A percentile compares a stretch with the other conserved stretches of the same genome.
Evolutionary conservation across 2,113 vertebrate genomes (phyloP).

Genomic region (Heliornis fulica): DNA sequence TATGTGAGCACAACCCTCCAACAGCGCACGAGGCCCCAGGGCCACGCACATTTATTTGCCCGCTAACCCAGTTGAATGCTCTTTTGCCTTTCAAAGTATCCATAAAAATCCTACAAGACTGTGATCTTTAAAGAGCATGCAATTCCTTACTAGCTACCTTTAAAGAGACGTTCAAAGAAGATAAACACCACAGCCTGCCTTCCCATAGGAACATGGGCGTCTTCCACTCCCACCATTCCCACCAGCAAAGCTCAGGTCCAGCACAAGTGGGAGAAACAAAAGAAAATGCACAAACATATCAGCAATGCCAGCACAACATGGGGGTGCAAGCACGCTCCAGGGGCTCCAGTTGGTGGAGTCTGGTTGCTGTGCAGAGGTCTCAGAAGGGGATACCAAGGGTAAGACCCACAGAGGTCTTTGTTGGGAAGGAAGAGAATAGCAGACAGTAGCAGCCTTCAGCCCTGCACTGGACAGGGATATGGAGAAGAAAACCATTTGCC

Average conservation of each 20-base stretch:
- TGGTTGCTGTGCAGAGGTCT: fast-evolving
- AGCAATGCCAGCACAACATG: not conserved
- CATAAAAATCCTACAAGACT: not conserved
- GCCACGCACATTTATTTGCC: not conserved
- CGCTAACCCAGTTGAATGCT: not conserved
- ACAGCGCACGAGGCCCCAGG: not conserved
- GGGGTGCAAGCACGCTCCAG: not conserved
- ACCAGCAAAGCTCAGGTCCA: not conserved
- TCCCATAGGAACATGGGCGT: not conserved
- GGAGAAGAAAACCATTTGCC: not conserved
- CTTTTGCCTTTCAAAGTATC: conserved; percentile 45
- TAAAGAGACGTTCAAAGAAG: not conserved
- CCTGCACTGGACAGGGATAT: fast-evolving
- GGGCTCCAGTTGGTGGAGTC: not conserved
- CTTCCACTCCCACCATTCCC: fast-evolving
- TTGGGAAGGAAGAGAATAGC: not conserved
- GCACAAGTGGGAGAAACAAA: not conserved
- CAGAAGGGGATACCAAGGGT: not conserved
- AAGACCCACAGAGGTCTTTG: no score
- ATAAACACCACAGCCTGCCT: not conserved
- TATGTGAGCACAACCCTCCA: not conserved
- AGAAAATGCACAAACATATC: not conserved
- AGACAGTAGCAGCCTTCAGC: not conserved
- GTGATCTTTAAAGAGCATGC: not conserved
- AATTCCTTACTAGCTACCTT: not conserved